Evolutionary conservation across 1,140 invertebrate species (phyloP).

Genomic region (Brachionus manjavacas): DNA sequence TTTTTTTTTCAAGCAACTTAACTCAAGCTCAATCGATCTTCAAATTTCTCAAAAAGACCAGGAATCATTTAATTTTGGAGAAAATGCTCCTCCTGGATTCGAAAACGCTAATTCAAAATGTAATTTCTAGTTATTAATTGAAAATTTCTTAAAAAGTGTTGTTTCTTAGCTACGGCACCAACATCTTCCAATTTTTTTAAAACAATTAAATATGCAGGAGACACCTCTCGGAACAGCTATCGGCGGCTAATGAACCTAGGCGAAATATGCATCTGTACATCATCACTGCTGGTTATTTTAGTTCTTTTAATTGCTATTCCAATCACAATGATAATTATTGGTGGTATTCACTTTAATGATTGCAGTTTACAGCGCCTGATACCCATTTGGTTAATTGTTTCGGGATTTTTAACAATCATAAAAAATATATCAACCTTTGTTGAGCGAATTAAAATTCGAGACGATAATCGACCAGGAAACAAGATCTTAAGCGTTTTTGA

Average conservation of each 20-base stretch:
- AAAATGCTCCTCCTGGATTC: not conserved
- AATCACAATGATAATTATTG: conserved; percentile 23
- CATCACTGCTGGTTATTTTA: not conserved
- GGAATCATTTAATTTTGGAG: conserved; percentile 4
- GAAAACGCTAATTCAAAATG: not conserved
- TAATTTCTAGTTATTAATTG: not conserved
- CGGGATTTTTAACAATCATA: not conserved
- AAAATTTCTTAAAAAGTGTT: not conserved
- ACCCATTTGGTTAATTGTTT: conserved; percentile 32
- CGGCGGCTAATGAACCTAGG: not conserved
- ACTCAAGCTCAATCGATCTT: not conserved
- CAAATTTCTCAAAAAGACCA: not conserved
- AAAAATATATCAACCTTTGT: conserved; percentile 26
- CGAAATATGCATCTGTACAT: not conserved
- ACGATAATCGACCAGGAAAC: not conserved
- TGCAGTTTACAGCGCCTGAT: not conserved
- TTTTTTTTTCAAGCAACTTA: not conserved
- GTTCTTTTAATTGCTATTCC: conserved; percentile 24
- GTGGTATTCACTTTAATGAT: not conserved
- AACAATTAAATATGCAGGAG: conserved; percentile 17
- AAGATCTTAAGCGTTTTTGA: not conserved
- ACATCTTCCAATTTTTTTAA: conserved; percentile 14
- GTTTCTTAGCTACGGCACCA: not conserved
- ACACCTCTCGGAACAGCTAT: not conserved
- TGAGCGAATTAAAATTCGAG: not conserved